phyloP scores from a whole-genome alignment of 2,797 vertebrate species.

The Percopsis omiscomaycus region DNA sequence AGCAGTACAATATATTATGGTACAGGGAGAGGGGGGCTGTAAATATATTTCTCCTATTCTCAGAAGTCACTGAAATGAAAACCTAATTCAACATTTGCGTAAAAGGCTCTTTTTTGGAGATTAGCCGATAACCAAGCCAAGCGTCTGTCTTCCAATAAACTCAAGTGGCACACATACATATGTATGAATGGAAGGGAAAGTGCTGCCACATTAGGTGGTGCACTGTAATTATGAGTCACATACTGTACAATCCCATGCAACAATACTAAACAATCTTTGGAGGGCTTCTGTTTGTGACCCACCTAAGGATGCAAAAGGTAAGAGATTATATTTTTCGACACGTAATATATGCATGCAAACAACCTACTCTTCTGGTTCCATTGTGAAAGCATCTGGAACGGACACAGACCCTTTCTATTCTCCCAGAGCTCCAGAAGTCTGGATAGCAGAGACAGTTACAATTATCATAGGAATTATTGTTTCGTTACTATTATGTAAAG shows the following conservation, averaged over 20 bases:
- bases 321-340: constrained; percentile 88
- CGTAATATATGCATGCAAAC: constrained; percentile 98
- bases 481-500: constrained; percentile 86
- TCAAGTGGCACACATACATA: constrained; percentile 49
- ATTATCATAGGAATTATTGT: constrained; percentile 86
- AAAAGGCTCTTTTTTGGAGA: constrained; percentile 38
- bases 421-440: constrained; percentile 84
- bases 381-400: constrained; percentile 84
- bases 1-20: constrained; percentile 40
- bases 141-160: constrained; percentile 29
- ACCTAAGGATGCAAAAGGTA: constrained; percentile 90
- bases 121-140: constrained; percentile 39
- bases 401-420: constrained; percentile 74
- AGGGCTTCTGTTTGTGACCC: constrained; percentile 86
- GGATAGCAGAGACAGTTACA: constrained; percentile 88
- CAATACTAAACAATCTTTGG: constrained; percentile 79
- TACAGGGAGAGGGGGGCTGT: constrained; percentile 14
- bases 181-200: constrained; percentile 60
- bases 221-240: constrained; percentile 73
- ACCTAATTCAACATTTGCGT: constrained; percentile 24
- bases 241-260: constrained; percentile 80
- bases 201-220: constrained; percentile 74
- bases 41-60: constrained; percentile 45
- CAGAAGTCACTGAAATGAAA: constrained; percentile 48
- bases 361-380: constrained; percentile 87